Evolutionary conservation across 2,797 vertebrate species (phyloP).

Genomic region (Neoniphon sammara): DNA sequence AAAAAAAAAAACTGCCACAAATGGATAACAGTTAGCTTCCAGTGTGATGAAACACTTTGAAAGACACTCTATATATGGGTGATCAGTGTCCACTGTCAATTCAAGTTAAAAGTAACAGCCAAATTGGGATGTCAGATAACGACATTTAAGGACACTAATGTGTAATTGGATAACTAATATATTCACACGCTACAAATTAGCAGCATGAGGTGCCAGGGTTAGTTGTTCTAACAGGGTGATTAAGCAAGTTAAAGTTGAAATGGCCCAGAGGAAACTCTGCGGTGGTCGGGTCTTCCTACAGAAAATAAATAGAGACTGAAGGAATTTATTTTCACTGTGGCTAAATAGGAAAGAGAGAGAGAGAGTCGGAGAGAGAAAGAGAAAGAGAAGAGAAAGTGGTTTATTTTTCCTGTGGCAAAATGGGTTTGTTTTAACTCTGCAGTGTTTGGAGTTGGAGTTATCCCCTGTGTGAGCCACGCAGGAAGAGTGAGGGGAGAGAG

Average conservation of each 20-base stretch:
- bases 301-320: constrained; percentile 78
- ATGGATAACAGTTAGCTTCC: too few relatives aligned
- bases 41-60: background rate
- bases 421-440: constrained; percentile 76
- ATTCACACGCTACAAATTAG: constrained; percentile 52
- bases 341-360: constrained; percentile 59
- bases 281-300: constrained; percentile 72
- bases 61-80: constrained; percentile 1
- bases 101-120: constrained; percentile 1
- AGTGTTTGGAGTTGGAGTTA: constrained; percentile 68
- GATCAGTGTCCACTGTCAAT: constrained; percentile 16
- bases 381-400: constrained; percentile 52
- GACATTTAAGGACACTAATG: constrained; percentile 4
- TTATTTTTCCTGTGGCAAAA: constrained; percentile 78
- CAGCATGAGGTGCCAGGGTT: constrained; percentile 48
- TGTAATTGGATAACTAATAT: constrained; percentile 28
- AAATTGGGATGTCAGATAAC: constrained; percentile 8
- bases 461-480: constrained; percentile 57
- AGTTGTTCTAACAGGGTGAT: constrained; percentile 59
- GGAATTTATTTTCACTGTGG: constrained; percentile 75
- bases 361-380: constrained; percentile 22
- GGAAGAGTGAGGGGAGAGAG: constrained; percentile 27
- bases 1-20: too few relatives aligned
- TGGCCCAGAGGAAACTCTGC: constrained; percentile 70
- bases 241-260: constrained; percentile 69